Evolutionary conservation across 2,888 invertebrate species (phyloP), one percentile per base, ranked within the genome.

Genomic region (Cantharis flavilabris): DNA sequence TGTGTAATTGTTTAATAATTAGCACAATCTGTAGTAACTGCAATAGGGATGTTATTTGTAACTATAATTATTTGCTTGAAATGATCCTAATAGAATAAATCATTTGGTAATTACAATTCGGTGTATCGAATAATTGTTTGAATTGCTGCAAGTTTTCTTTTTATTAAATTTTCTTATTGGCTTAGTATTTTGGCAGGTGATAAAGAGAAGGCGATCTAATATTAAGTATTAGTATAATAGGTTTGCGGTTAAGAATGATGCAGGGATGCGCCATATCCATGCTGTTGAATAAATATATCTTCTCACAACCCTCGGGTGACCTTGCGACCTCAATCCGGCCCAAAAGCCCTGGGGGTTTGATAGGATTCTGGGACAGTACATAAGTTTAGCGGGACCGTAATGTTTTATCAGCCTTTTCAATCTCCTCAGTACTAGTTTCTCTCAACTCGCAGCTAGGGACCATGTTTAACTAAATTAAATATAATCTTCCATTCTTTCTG

Each of bases 331-430:
- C 81, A 81, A 81, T 82, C 80, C 80, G 67, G 80, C 69, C 75
- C 64, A 73, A 70, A 76, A 73, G 75, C 78, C 80, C 79, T 62
- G 76, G 79, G 78, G 79, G 76, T 82, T 78, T 72, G 80, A 75
- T 75, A 76, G 78, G 76, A 79, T 77, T 72, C 77, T 79, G 75
- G 80, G 77, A 79, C 81, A 81, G 77, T 81, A 81, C 82, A 80
- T 82, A 82, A 82, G 79, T 82, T 82, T 80, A 80, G 80, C 74
- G 79, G 77, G 76, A 76, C 80, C 77, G 79, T 82, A 81, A 82
- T 82, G 82, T 82, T 82, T 82, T 82, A 82, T 82, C 81, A 81
- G 80, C 79, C 78, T 82, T 82, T 82, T 82, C 82, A 81, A 82
- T 82, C 81, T 82, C 77, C 79, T 81, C 79, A 77, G 71, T 72